These are phyloP conservation scores for Mechanitis mazaeus DNA, from an alignment of 2,888 invertebrate genomes.

Conservation along the genomic window DNA sequence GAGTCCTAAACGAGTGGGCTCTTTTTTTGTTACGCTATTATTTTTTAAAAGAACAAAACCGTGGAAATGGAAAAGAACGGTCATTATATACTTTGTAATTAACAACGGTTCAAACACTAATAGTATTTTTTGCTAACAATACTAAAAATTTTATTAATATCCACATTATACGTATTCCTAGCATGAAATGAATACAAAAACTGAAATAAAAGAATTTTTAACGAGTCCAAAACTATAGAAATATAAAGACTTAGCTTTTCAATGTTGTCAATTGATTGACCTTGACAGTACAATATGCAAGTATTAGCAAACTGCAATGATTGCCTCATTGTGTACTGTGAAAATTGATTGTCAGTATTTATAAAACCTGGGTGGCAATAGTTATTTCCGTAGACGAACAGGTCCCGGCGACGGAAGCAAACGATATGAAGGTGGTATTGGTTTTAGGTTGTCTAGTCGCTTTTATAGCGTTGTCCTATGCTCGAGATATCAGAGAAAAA, in stretches of 20 bases:
- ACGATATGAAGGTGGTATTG: constrained; percentile 56
- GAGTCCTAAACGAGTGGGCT: background rate
- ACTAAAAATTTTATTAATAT: too few species aligned
- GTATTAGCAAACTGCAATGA: constrained; percentile 45
- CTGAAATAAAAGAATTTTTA: background rate
- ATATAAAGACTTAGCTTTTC: constrained; percentile 16
- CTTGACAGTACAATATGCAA: constrained; percentile 42
- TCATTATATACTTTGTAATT: background rate
- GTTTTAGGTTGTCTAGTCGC: constrained; percentile 51
- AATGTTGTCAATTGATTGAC: constrained; percentile 48
- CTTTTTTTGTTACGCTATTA: background rate
- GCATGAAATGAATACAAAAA: too few species aligned
- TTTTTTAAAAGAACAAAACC: too few species aligned
- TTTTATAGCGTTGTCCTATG: constrained; percentile 61
- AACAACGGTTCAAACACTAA: too few species aligned
- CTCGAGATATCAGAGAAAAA: constrained; percentile 61
- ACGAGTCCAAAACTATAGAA: background rate
- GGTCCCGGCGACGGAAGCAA: constrained; percentile 42
- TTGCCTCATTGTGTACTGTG: constrained; percentile 57
- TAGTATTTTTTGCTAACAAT: too few species aligned
- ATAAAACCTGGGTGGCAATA: constrained; percentile 60
- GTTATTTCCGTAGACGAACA: constrained; percentile 49
- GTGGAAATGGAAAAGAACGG: background rate
- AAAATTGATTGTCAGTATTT: constrained; percentile 58
- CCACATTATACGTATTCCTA: too few species aligned